Evolutionary conservation across 2,888 invertebrate genomes (phyloP), one percentile per base, ranked within the genome.

Genomic region (Dasypogon diadema): DNA sequence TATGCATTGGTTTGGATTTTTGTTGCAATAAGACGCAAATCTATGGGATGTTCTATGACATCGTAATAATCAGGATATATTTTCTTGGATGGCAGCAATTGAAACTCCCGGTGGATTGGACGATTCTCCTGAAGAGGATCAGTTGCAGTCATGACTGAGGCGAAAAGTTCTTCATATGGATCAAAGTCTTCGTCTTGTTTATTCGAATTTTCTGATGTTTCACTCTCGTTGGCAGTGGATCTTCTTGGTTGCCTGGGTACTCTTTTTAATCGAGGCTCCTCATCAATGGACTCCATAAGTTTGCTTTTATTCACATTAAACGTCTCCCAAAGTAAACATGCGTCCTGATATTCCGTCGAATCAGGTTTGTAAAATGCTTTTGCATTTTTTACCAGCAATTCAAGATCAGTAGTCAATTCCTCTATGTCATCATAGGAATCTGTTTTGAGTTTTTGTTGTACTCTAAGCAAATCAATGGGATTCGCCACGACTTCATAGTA

Each of bases 361-460:
- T 91, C 93, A 14, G 92, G 89, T 88, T 97, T 97, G 85, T 98
- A 98, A 87, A 97, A 99, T 6, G 95, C 93, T 85, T 97, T 97
- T 0, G 98, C 96, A 88, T 99, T 99, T 81, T 92, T 94, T 26
- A 98, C 93, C 81, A 99, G 89, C 37, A 98, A 88, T 82, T 97
- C 95, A 80, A 99, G 91, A 84, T 99, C 99, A 6, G 91, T 89
- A 46, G 95, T 92, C 77, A 99, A 88, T 82, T 97, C 96, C 30
- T 97, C 97, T 80, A 98, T 90, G 83, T 97, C 96, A 80, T 94
- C 93, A 85, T 99, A 99, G 74, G 98, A 97, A 81, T 99, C 98
- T 0, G 96, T 97, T 89, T 97, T 98, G 8, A 99, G 87, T 85
- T 98, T 99, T 83, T 98, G 98, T 85, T 98, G 98, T 2, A 99